Evolutionary conservation across 1,140 invertebrate species (phyloP).

Genomic region (roundworm (Caenorhabditis elegans)): WBcel235 BX284602.5:6480501-6481000

Average conservation of each 20-base stretch:
- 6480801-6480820: slow-evolving; percentile 64
- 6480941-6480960: slow-evolving; percentile 51
- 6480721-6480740: slow-evolving; percentile 63
- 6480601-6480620: slow-evolving; percentile 60
- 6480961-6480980: slow-evolving; percentile 63
- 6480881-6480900: slow-evolving; percentile 60
- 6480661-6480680: slow-evolving; percentile 66
- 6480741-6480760: slow-evolving; percentile 62
- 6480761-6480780: slow-evolving; percentile 57
- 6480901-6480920: slow-evolving; percentile 65
- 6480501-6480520: slow-evolving; percentile 61
- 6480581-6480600: slow-evolving; percentile 61
- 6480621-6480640: not conserved
- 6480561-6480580: slow-evolving; percentile 55
- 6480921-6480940: slow-evolving; percentile 64
- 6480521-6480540: slow-evolving; percentile 55
- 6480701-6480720: slow-evolving; percentile 62
- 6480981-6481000: too few species aligned
- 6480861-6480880: slow-evolving; percentile 57
- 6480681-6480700: slow-evolving; percentile 64
- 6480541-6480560: slow-evolving; percentile 48
- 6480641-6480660: slow-evolving; percentile 46
- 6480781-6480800: slow-evolving; percentile 59
- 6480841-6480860: slow-evolving; percentile 58
- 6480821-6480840: slow-evolving; percentile 61